Percentiles rank a stretch among this genome's conserved stretches.
phyloP scores from a whole-genome alignment of 2,797 vertebrate genomes.

The Spizella passerina region DNA sequence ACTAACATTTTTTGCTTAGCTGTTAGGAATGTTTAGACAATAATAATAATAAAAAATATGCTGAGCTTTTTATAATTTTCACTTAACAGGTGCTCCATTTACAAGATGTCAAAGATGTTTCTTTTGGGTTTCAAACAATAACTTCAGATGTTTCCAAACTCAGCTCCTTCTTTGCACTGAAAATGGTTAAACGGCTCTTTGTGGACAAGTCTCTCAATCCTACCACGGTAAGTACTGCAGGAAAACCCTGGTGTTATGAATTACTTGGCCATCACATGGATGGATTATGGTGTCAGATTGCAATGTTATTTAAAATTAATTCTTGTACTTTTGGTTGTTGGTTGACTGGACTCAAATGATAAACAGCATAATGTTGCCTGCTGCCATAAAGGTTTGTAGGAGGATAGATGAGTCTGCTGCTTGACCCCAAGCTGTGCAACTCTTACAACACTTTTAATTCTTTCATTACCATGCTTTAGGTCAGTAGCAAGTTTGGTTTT shows the following conservation, averaged over 20 bases:
- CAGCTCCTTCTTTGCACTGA: constrained; percentile 76
- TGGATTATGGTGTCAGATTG: neutral
- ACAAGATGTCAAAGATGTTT: constrained; percentile 80
- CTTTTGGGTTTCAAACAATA: constrained; percentile 81
- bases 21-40: neutral
- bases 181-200: constrained; percentile 78
- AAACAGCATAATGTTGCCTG: neutral
- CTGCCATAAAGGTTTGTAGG: neutral
- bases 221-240: constrained; percentile 69
- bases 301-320: neutral
- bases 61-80: neutral
- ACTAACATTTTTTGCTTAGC: neutral
- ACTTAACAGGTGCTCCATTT: constrained; percentile 78
- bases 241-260: neutral
- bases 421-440: neutral
- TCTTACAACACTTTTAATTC: neutral
- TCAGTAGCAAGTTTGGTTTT: neutral
- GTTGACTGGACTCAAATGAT: neutral
- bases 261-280: neutral
- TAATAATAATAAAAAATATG: neutral
- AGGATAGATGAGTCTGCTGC: neutral
- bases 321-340: neutral
- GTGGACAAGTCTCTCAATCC: constrained; percentile 77
- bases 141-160: constrained; percentile 79
- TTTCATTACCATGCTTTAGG: neutral